These are phyloP conservation scores for Drosophila parvula DNA, from an alignment of 1,140 invertebrate genomes.

Conservation along the genomic window DNA sequence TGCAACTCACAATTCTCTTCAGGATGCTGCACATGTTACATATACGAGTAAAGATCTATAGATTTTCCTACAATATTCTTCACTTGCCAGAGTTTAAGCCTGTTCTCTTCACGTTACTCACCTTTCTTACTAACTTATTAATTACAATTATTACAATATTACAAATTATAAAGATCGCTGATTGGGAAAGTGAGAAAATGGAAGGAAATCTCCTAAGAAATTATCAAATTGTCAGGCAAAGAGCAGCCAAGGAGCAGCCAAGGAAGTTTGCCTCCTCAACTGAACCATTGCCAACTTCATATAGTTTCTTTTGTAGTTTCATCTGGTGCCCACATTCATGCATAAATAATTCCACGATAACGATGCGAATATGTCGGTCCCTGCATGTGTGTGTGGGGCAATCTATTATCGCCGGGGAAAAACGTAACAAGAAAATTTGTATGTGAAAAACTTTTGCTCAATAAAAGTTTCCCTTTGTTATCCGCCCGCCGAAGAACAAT, in stretches of 20 bases:
- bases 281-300: conserved; percentile 15
- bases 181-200: neutral
- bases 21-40: neutral
- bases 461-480: conserved; percentile 81
- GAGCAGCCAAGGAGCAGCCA: conserved; percentile 17
- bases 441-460: conserved; percentile 78
- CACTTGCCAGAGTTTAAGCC: neutral
- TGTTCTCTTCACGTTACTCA: too few species aligned
- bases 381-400: conserved; percentile 48
- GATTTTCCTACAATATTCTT: neutral
- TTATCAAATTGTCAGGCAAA: conserved; percentile 66
- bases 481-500: conserved; percentile 69
- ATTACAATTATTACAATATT: neutral
- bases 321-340: conserved; percentile 59
- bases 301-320: conserved; percentile 52
- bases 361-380: conserved; percentile 60
- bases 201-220: conserved; percentile 64
- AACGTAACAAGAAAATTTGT: conserved; percentile 74
- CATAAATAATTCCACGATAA: conserved; percentile 79
- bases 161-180: neutral
- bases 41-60: neutral
- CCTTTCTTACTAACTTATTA: neutral
- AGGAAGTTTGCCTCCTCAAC: conserved; percentile 27
- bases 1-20: neutral
- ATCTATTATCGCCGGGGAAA: conserved; percentile 73